These are phyloP conservation scores for Nibea coibor DNA, from an alignment of 2,113 vertebrate species.

Conservation along the genomic window DNA sequence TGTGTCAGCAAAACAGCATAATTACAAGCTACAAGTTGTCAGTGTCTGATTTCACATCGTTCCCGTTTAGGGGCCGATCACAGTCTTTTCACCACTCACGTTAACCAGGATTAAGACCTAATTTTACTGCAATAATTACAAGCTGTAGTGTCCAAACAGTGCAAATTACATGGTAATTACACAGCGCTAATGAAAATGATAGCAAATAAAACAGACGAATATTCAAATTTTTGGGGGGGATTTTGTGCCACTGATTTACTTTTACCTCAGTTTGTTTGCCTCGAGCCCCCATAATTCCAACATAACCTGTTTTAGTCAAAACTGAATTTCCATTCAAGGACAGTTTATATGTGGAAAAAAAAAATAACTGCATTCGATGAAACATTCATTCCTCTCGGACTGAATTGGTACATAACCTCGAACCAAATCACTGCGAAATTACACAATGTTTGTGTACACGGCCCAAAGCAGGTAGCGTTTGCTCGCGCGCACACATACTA, in stretches of 20 bases:
- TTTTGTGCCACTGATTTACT: neutral
- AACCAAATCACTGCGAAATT: conserved; percentile 64
- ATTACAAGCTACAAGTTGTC: conserved; percentile 71
- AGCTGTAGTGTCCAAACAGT: conserved; percentile 41
- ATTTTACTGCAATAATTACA: conserved; percentile 66
- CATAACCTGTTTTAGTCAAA: conserved; percentile 20
- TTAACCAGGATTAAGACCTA: conserved; percentile 56
- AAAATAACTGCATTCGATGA: conserved; percentile 45
- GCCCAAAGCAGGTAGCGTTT: conserved; percentile 71
- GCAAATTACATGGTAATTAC: conserved; percentile 28
- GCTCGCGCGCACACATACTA: conserved; percentile 66
- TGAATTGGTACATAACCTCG: conserved; percentile 55
- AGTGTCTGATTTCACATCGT: conserved; percentile 63
- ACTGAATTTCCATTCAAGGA: conserved; percentile 34
- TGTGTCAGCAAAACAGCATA: conserved; percentile 65
- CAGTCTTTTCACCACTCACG: conserved; percentile 37
- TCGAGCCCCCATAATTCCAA: conserved; percentile 1
- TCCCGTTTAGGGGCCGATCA: conserved; percentile 59
- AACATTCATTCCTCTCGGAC: conserved; percentile 54
- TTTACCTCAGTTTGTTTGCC: neutral
- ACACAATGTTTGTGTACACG: conserved; percentile 69
- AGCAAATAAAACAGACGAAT: conserved; percentile 26
- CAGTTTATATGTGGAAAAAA: conserved; percentile 28
- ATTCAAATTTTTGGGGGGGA: neutral
- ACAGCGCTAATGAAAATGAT: conserved; percentile 19